Evolutionary conservation across 2,888 invertebrate species (phyloP).

Genomic region (Eupithecia subumbrata): DNA sequence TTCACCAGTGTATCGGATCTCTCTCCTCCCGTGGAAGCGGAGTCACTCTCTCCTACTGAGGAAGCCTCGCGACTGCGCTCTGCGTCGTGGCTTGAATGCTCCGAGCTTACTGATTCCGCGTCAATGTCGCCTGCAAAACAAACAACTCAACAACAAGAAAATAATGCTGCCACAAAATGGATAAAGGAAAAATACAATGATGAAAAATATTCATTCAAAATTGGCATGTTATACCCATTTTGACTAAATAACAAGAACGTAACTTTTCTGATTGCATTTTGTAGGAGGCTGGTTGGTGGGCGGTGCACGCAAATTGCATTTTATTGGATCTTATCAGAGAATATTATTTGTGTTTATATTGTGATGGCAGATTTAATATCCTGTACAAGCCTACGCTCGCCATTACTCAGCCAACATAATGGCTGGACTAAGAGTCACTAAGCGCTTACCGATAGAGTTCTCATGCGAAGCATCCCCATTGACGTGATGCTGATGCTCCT

Average conservation of each 20-base stretch:
- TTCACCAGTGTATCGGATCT: conserved; percentile 81
- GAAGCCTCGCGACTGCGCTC: conserved; percentile 75
- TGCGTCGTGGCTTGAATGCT: conserved; percentile 72
- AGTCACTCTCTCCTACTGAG: conserved; percentile 81
- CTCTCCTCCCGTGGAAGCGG: conserved; percentile 83
- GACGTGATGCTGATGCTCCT: conserved; percentile 58
- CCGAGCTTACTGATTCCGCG: conserved; percentile 74
- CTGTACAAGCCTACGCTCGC: too few species aligned
- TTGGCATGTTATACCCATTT: too few species aligned
- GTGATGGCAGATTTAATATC: too few species aligned
- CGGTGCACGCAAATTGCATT: too few species aligned
- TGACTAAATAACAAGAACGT: too few species aligned
- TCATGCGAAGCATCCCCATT: conserved; percentile 71
- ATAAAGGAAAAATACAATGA: too few species aligned
- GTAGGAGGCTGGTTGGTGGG: too few species aligned
- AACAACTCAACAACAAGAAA: not conserved
- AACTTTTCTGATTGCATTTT: too few species aligned
- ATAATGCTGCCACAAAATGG: not conserved
- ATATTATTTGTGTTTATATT: too few species aligned
- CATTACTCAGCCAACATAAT: too few species aligned
- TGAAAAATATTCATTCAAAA: too few species aligned
- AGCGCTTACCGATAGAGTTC: conserved; percentile 63
- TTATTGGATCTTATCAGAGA: too few species aligned
- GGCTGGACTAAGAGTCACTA: not conserved
- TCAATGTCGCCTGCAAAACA: conserved; percentile 63